Evolutionary conservation across 2,113 vertebrate genomes (phyloP).

Genomic region (Butorides virescens): DNA sequence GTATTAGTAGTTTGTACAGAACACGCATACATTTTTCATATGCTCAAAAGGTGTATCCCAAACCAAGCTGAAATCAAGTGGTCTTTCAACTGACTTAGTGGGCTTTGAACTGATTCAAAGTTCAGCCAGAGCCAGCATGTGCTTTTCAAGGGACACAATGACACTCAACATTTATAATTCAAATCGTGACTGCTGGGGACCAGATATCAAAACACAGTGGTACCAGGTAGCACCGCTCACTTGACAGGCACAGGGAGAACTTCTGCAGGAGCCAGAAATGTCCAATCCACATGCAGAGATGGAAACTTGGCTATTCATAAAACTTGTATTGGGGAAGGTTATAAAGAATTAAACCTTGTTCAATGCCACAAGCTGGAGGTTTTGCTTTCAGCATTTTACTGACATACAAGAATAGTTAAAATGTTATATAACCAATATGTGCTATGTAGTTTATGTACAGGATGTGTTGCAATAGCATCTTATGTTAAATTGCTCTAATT

Average conservation of each 20-base stretch:
- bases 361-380: not conserved
- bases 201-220: accelerated
- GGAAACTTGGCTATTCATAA: not conserved
- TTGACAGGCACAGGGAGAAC: accelerated
- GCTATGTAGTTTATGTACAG: not conserved
- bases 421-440: accelerated
- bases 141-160: not conserved
- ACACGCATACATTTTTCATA: not conserved
- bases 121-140: not conserved
- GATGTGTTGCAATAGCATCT: not conserved
- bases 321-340: accelerated
- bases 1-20: not conserved
- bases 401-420: not conserved
- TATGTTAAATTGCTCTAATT: not conserved
- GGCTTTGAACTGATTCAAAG: not conserved
- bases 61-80: not conserved
- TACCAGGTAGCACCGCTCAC: not conserved
- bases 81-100: not conserved
- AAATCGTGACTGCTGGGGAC: not conserved
- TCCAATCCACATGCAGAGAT: accelerated
- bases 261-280: not conserved
- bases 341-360: not conserved
- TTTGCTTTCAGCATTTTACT: not conserved
- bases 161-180: accelerated
- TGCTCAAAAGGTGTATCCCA: not conserved